Conservation (phyloP, 2,888 invertebrate genomes). For the Luperina testacea region DNA sequence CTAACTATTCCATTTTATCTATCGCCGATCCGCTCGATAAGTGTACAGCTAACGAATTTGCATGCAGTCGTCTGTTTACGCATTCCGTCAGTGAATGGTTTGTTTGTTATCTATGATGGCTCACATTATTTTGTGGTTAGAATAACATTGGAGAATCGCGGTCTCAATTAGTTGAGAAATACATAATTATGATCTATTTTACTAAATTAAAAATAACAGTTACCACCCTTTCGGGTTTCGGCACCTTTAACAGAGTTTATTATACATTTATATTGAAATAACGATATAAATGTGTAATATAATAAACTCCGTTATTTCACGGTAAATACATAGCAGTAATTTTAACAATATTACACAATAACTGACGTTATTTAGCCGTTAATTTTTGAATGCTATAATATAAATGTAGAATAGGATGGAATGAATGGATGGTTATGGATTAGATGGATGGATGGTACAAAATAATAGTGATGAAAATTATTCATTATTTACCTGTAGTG, state of each 20-base stretch:
- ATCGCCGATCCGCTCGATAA: conserved; percentile 6
- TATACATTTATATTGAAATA: too few species aligned
- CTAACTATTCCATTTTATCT: conserved; percentile 4
- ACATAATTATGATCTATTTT: background rate
- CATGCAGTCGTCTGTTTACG: conserved; percentile 25
- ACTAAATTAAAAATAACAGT: background rate
- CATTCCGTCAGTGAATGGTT: conserved; percentile 51
- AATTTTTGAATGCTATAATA: too few species aligned
- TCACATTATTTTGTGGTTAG: conserved; percentile 14
- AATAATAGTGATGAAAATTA: background rate
- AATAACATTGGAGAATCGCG: conserved; percentile 10
- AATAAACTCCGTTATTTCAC: too few species aligned
- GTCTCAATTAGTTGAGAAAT: background rate
- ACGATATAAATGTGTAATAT: too few species aligned
- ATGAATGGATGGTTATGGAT: too few species aligned
- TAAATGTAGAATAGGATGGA: too few species aligned
- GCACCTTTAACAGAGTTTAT: too few species aligned
- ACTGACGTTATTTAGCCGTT: too few species aligned
- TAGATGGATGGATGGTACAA: background rate
- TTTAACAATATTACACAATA: too few species aligned
- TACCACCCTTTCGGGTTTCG: too few species aligned
- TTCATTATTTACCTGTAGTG: background rate
- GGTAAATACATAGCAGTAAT: too few species aligned
- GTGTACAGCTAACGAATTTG: conserved; percentile 31
- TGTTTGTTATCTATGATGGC: conserved; percentile 13